A percentile compares a stretch with the other conserved stretches of the same genome.
These are phyloP conservation scores for Platichthys flesus DNA, from an alignment of 2,113 vertebrate species.

Conservation along the genomic window DNA sequence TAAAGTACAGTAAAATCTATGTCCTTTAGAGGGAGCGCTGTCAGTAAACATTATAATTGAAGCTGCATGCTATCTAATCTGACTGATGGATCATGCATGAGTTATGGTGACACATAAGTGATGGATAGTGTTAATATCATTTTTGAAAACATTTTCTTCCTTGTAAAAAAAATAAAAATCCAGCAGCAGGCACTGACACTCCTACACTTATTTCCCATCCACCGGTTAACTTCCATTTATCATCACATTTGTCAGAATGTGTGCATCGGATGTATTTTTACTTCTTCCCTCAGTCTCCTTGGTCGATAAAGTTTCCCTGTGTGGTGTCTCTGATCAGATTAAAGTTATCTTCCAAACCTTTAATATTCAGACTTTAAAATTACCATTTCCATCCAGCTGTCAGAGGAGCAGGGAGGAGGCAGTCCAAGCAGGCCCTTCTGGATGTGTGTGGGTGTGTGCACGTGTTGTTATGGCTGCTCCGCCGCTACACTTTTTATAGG, in stretches of 20 bases:
- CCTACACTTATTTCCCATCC: conserved; percentile 50
- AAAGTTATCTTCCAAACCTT: conserved; percentile 60
- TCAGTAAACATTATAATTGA: conserved; percentile 73
- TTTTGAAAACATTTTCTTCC: conserved; percentile 53
- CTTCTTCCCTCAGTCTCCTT: conserved; percentile 35
- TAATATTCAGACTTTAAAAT: conserved; percentile 70
- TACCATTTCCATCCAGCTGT: conserved; percentile 65
- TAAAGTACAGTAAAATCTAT: conserved; percentile 44
- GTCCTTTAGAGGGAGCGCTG: conserved; percentile 39
- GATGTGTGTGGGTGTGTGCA: conserved; percentile 21
- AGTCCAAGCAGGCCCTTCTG: conserved; percentile 30
- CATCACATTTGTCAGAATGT: conserved; percentile 71
- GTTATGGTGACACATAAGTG: conserved; percentile 67
- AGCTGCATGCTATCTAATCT: conserved; percentile 60
- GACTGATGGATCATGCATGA: conserved; percentile 70
- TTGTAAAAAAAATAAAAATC: conserved; percentile 25
- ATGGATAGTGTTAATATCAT: conserved; percentile 79
- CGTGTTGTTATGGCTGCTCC: conserved; percentile 42
- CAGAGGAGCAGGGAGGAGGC: conserved; percentile 36
- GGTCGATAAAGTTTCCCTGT: conserved; percentile 52
- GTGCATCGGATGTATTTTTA: conserved; percentile 54
- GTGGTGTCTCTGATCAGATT: conserved; percentile 72
- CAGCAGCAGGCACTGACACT: conserved; percentile 25
- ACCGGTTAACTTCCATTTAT: conserved; percentile 72
- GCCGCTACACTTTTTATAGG: conserved; percentile 28